These are phyloP conservation scores for Notodonta ziczac DNA, from an alignment of 2,888 invertebrate genomes.

Conservation along the genomic window DNA sequence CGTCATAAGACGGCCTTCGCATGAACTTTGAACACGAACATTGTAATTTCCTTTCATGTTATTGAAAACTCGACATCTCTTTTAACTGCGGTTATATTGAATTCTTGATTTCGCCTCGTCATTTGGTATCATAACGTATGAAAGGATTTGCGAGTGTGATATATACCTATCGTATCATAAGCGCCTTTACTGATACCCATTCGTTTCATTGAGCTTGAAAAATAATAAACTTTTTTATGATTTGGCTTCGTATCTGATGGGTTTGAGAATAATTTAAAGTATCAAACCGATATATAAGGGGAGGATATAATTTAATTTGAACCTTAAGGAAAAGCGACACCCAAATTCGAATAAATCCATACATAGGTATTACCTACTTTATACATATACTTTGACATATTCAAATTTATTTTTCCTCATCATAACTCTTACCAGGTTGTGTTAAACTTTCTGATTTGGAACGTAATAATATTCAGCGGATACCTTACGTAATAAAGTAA, in stretches of 20 bases:
- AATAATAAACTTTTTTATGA: constrained; percentile 18
- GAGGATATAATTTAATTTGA: constrained; percentile 19
- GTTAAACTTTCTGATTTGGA: constrained; percentile 22
- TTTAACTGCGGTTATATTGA: constrained; percentile 52
- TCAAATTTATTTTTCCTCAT: constrained; percentile 18
- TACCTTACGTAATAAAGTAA: constrained; percentile 15
- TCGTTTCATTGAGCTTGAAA: background rate
- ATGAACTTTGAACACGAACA: constrained; percentile 59
- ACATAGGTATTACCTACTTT: background rate
- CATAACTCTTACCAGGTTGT: constrained; percentile 11
- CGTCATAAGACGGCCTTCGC: constrained; percentile 65
- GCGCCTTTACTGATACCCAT: too few species aligned
- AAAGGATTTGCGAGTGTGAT: constrained; percentile 23
- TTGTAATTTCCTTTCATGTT: constrained; percentile 66
- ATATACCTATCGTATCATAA: background rate
- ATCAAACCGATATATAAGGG: constrained; percentile 19
- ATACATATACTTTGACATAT: constrained; percentile 15
- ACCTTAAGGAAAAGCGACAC: constrained; percentile 17
- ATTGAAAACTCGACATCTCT: constrained; percentile 59
- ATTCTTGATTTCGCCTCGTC: constrained; percentile 46
- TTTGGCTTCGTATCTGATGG: constrained; percentile 13
- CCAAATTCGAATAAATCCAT: constrained; percentile 10
- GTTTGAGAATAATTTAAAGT: constrained; percentile 19
- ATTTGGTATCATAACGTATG: constrained; percentile 19
- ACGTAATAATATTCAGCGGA: constrained; percentile 23